These are phyloP conservation scores for Datnioides undecimradiatus DNA, from an alignment of 2,113 vertebrate species.

Conservation along the genomic window DNA sequence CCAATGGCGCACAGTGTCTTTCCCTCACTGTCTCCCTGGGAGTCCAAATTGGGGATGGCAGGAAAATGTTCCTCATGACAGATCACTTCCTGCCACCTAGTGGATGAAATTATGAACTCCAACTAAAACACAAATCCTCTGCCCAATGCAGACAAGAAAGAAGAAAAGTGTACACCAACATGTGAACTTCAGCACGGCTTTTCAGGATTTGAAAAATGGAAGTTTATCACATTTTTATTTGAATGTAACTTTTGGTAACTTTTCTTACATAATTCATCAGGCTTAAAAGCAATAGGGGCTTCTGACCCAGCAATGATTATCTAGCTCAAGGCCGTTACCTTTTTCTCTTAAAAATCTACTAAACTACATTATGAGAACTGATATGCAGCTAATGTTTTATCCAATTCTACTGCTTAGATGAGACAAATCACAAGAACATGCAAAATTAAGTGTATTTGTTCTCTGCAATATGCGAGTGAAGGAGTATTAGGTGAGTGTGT, in stretches of 20 bases:
- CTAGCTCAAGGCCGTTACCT: slow-evolving; percentile 19
- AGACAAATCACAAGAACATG: slow-evolving; percentile 36
- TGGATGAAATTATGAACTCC: slow-evolving; percentile 39
- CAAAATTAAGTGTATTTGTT: slow-evolving; percentile 44
- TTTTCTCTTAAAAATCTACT: slow-evolving; percentile 23
- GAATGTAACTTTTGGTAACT: background rate
- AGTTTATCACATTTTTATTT: background rate
- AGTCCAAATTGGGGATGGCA: background rate
- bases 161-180: background rate
- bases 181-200: background rate
- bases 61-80: background rate
- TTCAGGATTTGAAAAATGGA: background rate
- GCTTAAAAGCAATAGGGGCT: slow-evolving; percentile 62
- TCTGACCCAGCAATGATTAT: slow-evolving; percentile 32
- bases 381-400: slow-evolving; percentile 57
- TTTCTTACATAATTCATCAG: slow-evolving; percentile 26
- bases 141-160: background rate
- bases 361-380: slow-evolving; percentile 43
- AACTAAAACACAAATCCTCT: background rate
- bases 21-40: background rate
- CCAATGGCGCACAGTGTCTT: background rate
- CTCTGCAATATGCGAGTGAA: slow-evolving; percentile 49
- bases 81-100: slow-evolving; percentile 61
- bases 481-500: slow-evolving; percentile 29
- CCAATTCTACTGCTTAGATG: slow-evolving; percentile 18